phyloP scores from a whole-genome alignment of 2,888 invertebrate genomes.

The Phlogophora meticulosa region DNA sequence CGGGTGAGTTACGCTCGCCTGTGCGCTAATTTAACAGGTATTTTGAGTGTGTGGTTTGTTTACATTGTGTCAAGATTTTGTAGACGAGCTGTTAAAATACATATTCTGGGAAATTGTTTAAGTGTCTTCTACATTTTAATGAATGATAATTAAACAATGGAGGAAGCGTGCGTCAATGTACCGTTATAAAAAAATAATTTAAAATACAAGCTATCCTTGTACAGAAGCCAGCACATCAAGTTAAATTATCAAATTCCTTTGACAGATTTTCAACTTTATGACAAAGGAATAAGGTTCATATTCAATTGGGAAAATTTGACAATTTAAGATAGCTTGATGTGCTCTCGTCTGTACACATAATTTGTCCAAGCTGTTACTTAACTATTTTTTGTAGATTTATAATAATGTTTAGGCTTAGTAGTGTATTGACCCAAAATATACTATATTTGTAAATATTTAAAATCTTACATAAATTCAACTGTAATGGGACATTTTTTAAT shows the following conservation, averaged over 20 bases:
- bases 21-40: not conserved
- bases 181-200: constrained; percentile 15
- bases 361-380: constrained; percentile 23
- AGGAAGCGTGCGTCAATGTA: constrained; percentile 21
- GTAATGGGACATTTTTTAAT: not conserved
- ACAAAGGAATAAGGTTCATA: too few species aligned
- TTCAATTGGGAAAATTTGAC: too few species aligned
- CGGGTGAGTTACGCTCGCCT: not conserved
- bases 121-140: not conserved
- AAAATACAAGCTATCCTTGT: constrained; percentile 58
- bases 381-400: constrained; percentile 12
- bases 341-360: not conserved
- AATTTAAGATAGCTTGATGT: too few species aligned
- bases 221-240: too few species aligned
- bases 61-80: constrained; percentile 11
- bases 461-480: not conserved
- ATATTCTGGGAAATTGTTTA: not conserved
- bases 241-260: too few species aligned
- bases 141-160: not conserved
- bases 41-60: not conserved
- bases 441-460: constrained; percentile 36
- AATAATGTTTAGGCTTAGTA: constrained; percentile 5
- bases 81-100: constrained; percentile 8
- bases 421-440: not conserved
- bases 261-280: too few species aligned